Evolutionary conservation across 2,113 vertebrate species (phyloP).

Genomic region (Nycticorax nycticorax): DNA sequence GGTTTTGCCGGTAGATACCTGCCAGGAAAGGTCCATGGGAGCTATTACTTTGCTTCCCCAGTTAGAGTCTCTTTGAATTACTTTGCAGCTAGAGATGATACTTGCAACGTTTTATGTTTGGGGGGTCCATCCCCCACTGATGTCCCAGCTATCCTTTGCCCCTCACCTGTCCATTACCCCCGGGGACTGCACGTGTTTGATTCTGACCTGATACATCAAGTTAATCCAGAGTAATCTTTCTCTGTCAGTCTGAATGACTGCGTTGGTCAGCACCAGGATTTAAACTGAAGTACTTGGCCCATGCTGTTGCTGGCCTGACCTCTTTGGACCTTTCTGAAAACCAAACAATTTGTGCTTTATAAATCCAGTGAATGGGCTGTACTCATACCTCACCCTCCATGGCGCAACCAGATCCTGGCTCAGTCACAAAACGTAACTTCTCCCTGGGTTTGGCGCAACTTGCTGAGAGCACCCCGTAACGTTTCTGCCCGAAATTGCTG

Average conservation of each 20-base stretch:
- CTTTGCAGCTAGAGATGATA: background rate
- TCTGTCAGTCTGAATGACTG: constrained; percentile 1
- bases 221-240: constrained; percentile 3
- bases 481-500: background rate
- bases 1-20: background rate
- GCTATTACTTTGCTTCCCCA: background rate
- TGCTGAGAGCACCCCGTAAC: background rate
- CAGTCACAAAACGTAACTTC: background rate
- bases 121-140: background rate
- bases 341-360: constrained; percentile 47
- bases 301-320: background rate
- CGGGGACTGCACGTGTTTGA: background rate
- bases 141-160: background rate
- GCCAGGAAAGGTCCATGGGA: background rate
- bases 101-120: background rate
- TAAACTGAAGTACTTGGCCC: constrained; percentile 37
- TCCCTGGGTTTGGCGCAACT: background rate
- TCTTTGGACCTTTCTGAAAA: constrained; percentile 25
- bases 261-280: background rate
- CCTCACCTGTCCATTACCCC: background rate
- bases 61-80: background rate
- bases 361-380: constrained; percentile 20
- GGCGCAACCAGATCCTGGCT: background rate
- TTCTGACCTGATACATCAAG: constrained; percentile 15
- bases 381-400: background rate